These are phyloP conservation scores for Acestrorhynchus altus DNA, from an alignment of 2,797 vertebrate species.

Conservation along the genomic window DNA sequence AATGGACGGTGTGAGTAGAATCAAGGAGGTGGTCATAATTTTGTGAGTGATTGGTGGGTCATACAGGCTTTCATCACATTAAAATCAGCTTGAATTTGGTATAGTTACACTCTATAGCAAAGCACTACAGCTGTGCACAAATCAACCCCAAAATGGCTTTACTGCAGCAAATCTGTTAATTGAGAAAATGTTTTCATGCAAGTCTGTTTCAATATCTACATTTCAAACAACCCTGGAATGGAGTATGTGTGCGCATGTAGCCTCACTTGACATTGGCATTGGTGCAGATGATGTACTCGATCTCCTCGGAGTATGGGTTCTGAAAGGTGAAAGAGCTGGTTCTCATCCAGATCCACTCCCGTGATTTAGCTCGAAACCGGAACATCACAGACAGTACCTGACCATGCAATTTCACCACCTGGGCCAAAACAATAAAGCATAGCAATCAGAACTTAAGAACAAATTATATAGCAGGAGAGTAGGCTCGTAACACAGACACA, in stretches of 20 bases:
- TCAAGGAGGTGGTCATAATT: too few relatives aligned
- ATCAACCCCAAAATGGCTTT: too few relatives aligned
- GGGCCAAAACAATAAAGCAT: slow-evolving; percentile 54
- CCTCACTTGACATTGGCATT: slow-evolving; percentile 97
- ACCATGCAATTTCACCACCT: slow-evolving; percentile 97
- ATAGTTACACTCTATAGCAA: neutral
- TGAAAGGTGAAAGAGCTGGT: slow-evolving; percentile 99
- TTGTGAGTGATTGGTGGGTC: neutral
- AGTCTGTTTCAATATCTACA: neutral
- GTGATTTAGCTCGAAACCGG: slow-evolving; percentile 90
- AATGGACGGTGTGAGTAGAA: too few relatives aligned
- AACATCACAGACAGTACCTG: slow-evolving; percentile 99
- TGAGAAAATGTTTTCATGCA: neutral
- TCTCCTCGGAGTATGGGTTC: slow-evolving; percentile 98
- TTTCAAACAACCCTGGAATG: neutral
- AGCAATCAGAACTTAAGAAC: neutral
- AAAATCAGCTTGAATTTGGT: neutral
- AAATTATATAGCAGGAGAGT: neutral
- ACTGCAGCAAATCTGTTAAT: neutral
- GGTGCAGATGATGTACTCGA: slow-evolving; percentile 99
- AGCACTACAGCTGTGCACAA: neutral
- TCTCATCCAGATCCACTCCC: slow-evolving; percentile 96
- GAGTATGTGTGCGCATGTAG: neutral
- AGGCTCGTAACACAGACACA: neutral
- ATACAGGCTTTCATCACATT: neutral